Evolutionary conservation across 2,888 invertebrate genomes (phyloP).

Genomic region (Tetramorium bicarinatum): DNA sequence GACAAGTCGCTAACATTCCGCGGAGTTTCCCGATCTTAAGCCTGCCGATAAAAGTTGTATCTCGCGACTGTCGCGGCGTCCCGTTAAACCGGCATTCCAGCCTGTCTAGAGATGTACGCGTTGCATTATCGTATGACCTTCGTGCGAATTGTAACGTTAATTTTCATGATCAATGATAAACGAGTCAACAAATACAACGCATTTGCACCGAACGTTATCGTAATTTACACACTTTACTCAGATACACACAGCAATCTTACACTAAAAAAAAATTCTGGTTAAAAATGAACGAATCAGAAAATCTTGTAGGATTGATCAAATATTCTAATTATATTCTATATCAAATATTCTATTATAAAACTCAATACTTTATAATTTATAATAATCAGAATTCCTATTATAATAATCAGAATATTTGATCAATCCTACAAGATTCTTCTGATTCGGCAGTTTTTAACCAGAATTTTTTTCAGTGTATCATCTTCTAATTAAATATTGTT

Average conservation of each 20-base stretch:
- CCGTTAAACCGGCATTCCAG: constrained; percentile 67
- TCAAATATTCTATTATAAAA: no score
- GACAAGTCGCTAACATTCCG: constrained; percentile 73
- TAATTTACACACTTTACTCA: neutral
- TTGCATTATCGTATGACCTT: constrained; percentile 61
- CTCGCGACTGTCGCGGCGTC: constrained; percentile 42
- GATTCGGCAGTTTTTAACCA: no score
- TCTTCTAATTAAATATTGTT: neutral
- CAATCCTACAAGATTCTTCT: no score
- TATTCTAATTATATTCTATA: no score
- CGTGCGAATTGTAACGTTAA: constrained; percentile 63
- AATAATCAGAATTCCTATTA: no score
- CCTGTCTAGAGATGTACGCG: constrained; percentile 41
- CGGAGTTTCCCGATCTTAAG: constrained; percentile 70
- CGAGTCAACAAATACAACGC: constrained; percentile 13
- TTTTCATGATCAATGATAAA: constrained; percentile 10
- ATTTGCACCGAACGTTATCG: neutral
- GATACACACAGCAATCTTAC: neutral
- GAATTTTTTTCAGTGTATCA: neutral
- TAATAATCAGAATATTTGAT: no score
- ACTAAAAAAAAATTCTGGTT: no score
- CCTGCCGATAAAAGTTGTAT: constrained; percentile 67
- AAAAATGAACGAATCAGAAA: no score
- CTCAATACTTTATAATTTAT: no score
- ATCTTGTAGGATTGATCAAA: no score